Evolutionary conservation across 2,888 invertebrate genomes (phyloP).

Genomic region (Agapostemon virescens): DNA sequence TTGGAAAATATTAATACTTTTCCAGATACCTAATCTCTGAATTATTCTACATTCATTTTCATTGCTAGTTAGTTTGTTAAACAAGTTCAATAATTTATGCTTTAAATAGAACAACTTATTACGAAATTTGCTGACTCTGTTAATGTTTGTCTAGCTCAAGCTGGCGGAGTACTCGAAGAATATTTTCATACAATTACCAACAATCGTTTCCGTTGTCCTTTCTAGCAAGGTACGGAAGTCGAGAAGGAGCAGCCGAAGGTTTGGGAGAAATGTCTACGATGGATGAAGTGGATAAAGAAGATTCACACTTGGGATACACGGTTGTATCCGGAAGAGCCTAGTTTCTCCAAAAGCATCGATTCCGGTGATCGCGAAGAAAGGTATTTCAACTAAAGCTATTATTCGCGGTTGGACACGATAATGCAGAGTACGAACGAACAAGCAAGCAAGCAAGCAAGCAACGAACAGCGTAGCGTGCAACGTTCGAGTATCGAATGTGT

Average conservation of each 20-base stretch:
- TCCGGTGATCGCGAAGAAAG: constrained; percentile 89
- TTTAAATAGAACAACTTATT: neutral
- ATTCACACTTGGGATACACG: constrained; percentile 85
- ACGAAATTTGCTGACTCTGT: neutral
- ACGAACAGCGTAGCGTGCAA: too few relatives aligned
- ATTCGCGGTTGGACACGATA: neutral
- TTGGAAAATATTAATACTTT: too few relatives aligned
- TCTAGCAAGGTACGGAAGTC: constrained; percentile 85
- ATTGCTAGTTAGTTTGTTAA: too few relatives aligned
- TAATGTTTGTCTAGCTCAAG: too few relatives aligned
- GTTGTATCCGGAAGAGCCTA: constrained; percentile 85
- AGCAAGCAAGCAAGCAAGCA: too few relatives aligned
- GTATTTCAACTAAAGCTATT: constrained; percentile 79
- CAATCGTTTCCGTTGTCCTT: neutral
- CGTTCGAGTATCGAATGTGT: too few relatives aligned
- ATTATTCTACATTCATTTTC: too few relatives aligned
- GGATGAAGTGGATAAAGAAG: constrained; percentile 79
- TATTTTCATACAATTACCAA: neutral
- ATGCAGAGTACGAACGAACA: neutral
- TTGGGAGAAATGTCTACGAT: constrained; percentile 78
- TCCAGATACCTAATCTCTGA: too few relatives aligned
- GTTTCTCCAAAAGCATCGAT: constrained; percentile 89
- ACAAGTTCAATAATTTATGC: too few relatives aligned
- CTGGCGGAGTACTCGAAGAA: neutral
- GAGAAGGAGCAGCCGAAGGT: constrained; percentile 81